Conservation (phyloP, 2,797 vertebrate genomes). For the Adrianichthys oophorus region DNA sequence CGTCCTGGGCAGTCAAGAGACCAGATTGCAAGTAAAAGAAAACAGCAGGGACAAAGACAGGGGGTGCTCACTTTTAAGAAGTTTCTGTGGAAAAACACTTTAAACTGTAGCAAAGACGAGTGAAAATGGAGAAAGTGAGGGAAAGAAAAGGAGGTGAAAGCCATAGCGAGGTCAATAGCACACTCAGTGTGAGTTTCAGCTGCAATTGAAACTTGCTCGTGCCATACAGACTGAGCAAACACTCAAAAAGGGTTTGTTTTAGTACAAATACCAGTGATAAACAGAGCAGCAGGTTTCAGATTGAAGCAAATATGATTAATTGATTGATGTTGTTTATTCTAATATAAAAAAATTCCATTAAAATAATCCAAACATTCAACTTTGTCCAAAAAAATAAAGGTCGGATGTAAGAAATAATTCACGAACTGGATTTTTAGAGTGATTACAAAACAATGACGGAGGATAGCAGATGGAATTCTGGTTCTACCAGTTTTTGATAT, state of each 20-base stretch:
- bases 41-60: slow-evolving; percentile 11
- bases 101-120: slow-evolving; percentile 22
- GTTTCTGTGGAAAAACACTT: slow-evolving; percentile 43
- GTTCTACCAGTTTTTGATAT: neutral
- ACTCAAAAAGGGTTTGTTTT: slow-evolving; percentile 42
- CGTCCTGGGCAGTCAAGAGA: slow-evolving; percentile 79
- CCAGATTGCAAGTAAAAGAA: slow-evolving; percentile 50
- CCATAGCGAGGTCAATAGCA: slow-evolving; percentile 46
- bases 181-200: slow-evolving; percentile 47
- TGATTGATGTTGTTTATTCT: no score
- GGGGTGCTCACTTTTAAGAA: slow-evolving; percentile 8
- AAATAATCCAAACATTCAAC: no score
- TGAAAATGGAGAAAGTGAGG: slow-evolving; percentile 21
- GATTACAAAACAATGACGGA: slow-evolving; percentile 1
- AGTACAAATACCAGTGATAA: slow-evolving; percentile 35
- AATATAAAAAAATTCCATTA: no score
- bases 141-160: slow-evolving; percentile 33
- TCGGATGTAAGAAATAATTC: neutral
- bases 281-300: slow-evolving; percentile 12
- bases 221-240: slow-evolving; percentile 56
- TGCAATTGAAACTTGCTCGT: slow-evolving; percentile 57
- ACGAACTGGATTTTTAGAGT: neutral
- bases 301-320: slow-evolving; percentile 11
- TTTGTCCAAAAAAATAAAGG: neutral
- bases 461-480: neutral